Conservation (phyloP, 1,140 invertebrate genomes). For the Musca vetustissima region DNA sequence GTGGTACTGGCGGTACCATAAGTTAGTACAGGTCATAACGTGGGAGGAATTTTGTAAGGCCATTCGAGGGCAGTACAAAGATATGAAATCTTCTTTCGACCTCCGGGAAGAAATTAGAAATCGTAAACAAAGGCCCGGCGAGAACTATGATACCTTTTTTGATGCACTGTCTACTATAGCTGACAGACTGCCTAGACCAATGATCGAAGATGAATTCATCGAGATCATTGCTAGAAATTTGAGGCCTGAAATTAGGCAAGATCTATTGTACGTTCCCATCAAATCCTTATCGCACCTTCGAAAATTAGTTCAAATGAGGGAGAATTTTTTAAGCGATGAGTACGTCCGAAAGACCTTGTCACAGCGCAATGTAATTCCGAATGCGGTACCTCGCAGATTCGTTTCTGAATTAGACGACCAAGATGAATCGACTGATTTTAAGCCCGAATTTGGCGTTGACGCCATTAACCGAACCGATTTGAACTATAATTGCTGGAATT, state of each 20-base stretch:
- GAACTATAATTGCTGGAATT: slow-evolving; percentile 5
- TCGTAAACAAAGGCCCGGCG: slow-evolving; percentile 12
- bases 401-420: too few species aligned
- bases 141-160: slow-evolving; percentile 7
- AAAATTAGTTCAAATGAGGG: background rate
- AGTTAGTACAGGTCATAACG: background rate
- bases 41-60: background rate
- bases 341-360: background rate
- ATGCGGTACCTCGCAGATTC: too few species aligned
- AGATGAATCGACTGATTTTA: too few species aligned
- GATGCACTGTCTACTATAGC: background rate
- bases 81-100: background rate
- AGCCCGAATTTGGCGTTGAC: background rate
- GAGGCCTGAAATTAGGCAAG: slow-evolving; percentile 1
- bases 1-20: slow-evolving; percentile 11
- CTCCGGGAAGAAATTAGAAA: background rate
- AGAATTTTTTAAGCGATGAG: background rate
- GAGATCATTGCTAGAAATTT: background rate
- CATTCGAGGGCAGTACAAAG: background rate
- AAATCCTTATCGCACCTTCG: background rate
- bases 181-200: slow-evolving; percentile 1
- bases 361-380: too few species aligned
- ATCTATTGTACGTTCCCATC: background rate
- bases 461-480: background rate
- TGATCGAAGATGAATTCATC: background rate